A percentile compares a stretch with the other conserved stretches of the same genome.
Conservation (phyloP, 2,888 invertebrate genomes). For the Amorpha juglandis region DNA sequence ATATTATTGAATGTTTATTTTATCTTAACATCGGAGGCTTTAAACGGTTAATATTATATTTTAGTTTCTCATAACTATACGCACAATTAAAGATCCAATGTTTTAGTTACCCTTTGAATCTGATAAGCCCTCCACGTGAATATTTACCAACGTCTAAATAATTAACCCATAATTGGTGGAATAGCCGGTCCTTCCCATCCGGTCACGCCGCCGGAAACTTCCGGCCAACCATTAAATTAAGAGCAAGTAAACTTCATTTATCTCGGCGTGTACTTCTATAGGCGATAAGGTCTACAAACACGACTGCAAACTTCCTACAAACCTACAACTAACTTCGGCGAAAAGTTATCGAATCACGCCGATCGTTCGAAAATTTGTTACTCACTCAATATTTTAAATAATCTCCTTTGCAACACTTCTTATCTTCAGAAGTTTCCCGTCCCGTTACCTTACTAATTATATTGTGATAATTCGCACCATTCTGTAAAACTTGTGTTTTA, state of each 20-base stretch:
- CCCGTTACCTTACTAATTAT: conserved; percentile 42
- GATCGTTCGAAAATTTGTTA: conserved; percentile 80
- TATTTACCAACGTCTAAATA: conserved; percentile 49
- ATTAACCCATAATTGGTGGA: conserved; percentile 67
- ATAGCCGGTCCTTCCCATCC: conserved; percentile 54
- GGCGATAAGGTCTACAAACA: conserved; percentile 79
- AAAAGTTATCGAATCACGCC: conserved; percentile 79
- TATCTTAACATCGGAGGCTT: no score
- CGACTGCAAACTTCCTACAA: conserved; percentile 66
- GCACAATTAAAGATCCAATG: neutral
- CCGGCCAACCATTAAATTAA: conserved; percentile 79
- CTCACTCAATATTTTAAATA: conserved; percentile 78
- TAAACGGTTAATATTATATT: no score
- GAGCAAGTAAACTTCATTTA: conserved; percentile 82
- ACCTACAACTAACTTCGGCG: conserved; percentile 68
- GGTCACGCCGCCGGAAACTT: conserved; percentile 75
- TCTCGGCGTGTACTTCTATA: conserved; percentile 79
- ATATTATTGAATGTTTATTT: no score
- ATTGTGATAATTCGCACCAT: conserved; percentile 18
- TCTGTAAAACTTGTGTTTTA: neutral
- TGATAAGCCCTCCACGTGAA: conserved; percentile 13
- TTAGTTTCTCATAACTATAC: neutral
- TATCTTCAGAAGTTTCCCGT: conserved; percentile 64
- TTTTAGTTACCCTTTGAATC: neutral
- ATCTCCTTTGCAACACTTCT: conserved; percentile 63